Conservation (phyloP, 2,888 invertebrate species). For the Pristionchus fissidentatus region DNA sequence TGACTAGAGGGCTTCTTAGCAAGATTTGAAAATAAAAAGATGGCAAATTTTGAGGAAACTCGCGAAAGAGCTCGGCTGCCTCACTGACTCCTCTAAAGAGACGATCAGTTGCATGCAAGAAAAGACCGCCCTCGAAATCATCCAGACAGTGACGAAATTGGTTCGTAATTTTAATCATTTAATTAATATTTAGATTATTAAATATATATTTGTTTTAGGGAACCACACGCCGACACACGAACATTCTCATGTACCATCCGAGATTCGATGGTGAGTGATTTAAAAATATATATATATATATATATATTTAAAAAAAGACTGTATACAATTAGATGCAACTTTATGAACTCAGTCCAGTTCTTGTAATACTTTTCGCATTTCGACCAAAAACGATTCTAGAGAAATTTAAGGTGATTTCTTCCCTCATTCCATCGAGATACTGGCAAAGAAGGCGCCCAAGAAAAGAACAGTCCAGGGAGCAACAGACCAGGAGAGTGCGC, state of each 20-base stretch:
- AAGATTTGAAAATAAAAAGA: too few species aligned
- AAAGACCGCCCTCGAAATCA: slow-evolving; percentile 59
- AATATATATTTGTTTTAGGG: slow-evolving; percentile 17
- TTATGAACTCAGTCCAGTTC: too few species aligned
- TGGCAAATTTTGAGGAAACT: slow-evolving; percentile 39
- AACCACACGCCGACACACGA: slow-evolving; percentile 42
- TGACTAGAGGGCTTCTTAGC: too few species aligned
- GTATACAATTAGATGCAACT: too few species aligned
- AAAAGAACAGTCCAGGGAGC: slow-evolving; percentile 60
- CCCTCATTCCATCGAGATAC: slow-evolving; percentile 58
- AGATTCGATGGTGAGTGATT: slow-evolving; percentile 47
- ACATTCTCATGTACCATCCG: slow-evolving; percentile 50
- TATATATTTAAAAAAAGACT: too few species aligned
- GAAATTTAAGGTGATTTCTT: slow-evolving; percentile 56
- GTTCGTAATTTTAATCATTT: slow-evolving; percentile 49
- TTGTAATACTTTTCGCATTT: too few species aligned
- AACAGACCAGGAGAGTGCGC: slow-evolving; percentile 57
- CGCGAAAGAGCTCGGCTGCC: slow-evolving; percentile 45
- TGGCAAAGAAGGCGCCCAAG: slow-evolving; percentile 59
- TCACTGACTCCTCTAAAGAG: slow-evolving; percentile 40
- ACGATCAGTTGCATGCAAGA: slow-evolving; percentile 62
- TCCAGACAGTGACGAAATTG: slow-evolving; percentile 63
- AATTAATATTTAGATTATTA: not conserved
- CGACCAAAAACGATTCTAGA: too few species aligned
- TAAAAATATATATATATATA: not conserved